Percentiles rank a stretch among this genome's conserved stretches.
Evolutionary conservation across 1,140 invertebrate genomes (phyloP).

Genomic region (Macrocentrus cingulum): DNA sequence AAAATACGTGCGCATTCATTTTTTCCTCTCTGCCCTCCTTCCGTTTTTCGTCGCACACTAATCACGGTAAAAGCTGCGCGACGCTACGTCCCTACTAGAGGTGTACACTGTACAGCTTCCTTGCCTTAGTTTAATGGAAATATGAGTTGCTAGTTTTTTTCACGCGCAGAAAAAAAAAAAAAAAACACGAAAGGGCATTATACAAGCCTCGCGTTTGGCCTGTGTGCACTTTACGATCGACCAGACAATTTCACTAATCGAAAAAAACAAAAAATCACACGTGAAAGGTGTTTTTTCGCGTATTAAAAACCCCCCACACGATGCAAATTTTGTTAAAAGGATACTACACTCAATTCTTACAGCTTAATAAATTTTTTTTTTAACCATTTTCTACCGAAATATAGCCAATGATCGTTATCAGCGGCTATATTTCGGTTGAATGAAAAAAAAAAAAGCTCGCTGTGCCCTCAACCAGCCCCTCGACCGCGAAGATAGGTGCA

Average conservation of each 20-base stretch:
- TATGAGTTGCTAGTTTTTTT: constrained; percentile 34
- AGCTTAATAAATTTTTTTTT: too few relatives aligned
- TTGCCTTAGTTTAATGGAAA: constrained; percentile 46
- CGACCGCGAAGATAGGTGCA: constrained; percentile 39
- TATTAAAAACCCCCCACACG: not conserved
- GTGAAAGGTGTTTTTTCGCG: not conserved
- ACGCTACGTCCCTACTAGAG: constrained; percentile 28
- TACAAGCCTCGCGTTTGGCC: not conserved
- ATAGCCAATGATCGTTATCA: too few relatives aligned
- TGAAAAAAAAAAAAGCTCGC: too few relatives aligned
- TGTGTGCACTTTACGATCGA: constrained; percentile 5
- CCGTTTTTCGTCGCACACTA: constrained; percentile 35
- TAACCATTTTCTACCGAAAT: too few relatives aligned
- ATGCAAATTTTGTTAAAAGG: too few relatives aligned
- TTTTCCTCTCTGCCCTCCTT: constrained; percentile 16
- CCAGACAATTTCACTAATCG: constrained; percentile 12
- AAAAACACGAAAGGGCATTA: constrained; percentile 11
- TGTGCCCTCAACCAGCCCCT: too few relatives aligned
- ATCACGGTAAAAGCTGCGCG: constrained; percentile 44
- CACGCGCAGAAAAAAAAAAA: not conserved
- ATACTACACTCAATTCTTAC: too few relatives aligned
- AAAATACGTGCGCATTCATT: constrained; percentile 17
- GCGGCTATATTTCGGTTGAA: too few relatives aligned
- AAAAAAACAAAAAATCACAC: not conserved
- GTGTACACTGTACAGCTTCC: constrained; percentile 34